Evolutionary conservation across 1,140 invertebrate species (phyloP), one percentile per base, ranked within the genome.

Genomic region (Nasonia vitripennis): DNA sequence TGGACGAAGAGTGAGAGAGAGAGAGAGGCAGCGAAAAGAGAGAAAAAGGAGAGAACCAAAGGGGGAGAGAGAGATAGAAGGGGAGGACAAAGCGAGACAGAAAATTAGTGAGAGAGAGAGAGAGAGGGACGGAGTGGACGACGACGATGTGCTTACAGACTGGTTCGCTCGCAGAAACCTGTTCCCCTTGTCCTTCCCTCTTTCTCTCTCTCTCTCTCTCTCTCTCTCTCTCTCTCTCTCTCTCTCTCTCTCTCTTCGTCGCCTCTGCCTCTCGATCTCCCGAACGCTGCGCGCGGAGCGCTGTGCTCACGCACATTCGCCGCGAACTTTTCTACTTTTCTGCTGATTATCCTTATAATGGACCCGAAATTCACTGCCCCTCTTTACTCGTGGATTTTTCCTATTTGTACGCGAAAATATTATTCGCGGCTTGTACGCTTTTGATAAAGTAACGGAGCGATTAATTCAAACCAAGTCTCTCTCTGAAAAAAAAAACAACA

Each of bases 11-110:
- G 91, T 91, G 90, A 92, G 86, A 93, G 93, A 93, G 91, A 92
- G 90, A 92, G 86, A 93, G 93, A 92, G 92, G 92, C 91, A 93
- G 91, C 91, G 93, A 93, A 92, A 93, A 92, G 73, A 80, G 82
- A 84, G 20, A 45, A 73, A 73, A 80, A 67, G 70, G 75, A 78
- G 45, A 77, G 75, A 78, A 84, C 83, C 84, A 77, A 87, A 92
- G 89, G 80, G 90, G 90, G 88, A 87, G 86, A 88, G 82, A 87
- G 86, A 89, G 86, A 81, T 55, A 85, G 83, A 86, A 80, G 78
- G 78, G 70, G 80, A 85, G 17, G 79, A 62, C 41, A 85, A 51
- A 83, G 68, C 75, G 78, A 70, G 55, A 83, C n/a, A 45, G 51
- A 81, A 82, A 86, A 87, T 77, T 86, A 55, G 27, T 27, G 20